A percentile compares a stretch with the other conserved stretches of the same genome.
These are phyloP conservation scores for Penaeus vannamei DNA, from an alignment of 1,140 invertebrate species.

Conservation along the genomic window DNA sequence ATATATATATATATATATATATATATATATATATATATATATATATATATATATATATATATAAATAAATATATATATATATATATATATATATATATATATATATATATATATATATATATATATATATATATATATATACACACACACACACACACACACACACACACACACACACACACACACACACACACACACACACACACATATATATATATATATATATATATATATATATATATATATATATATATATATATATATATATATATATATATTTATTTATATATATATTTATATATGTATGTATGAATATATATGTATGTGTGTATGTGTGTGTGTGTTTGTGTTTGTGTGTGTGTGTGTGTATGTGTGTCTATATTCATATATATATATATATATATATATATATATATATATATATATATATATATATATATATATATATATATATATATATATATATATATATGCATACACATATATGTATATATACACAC, in stretches of 20 bases:
- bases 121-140: not conserved
- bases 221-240: conserved; percentile 28
- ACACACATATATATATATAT: conserved; percentile 28
- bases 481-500: not conserved
- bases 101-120: not conserved
- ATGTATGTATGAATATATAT: conserved; percentile 14
- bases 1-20: conserved; percentile 28
- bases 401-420: conserved; percentile 17
- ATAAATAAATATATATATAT: not conserved
- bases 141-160: not conserved
- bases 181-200: not conserved
- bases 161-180: conserved; percentile 12
- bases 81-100: not conserved
- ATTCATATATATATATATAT: not conserved
- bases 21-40: conserved; percentile 28
- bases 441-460: conserved; percentile 19
- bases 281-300: conserved; percentile 28
- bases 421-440: conserved; percentile 34
- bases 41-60: not conserved
- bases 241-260: not conserved
- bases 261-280: not conserved
- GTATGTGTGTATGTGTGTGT: not conserved
- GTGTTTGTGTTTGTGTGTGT: not conserved
- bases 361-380: not conserved
- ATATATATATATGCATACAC: conserved; percentile 24